Evolutionary conservation across 1,140 invertebrate genomes (phyloP).

Genomic region (Cotesia typhae): DNA sequence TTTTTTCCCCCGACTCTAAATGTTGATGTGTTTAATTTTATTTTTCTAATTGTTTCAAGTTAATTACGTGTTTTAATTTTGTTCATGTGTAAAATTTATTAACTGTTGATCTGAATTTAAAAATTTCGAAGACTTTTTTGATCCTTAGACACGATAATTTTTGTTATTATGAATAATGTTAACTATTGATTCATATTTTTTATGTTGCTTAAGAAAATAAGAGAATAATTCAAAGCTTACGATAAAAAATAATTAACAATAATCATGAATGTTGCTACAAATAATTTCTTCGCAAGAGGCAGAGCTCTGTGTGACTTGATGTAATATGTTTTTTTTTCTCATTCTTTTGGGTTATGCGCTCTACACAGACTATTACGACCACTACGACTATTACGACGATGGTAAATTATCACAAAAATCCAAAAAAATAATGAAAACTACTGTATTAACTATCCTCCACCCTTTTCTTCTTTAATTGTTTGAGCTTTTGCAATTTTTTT

Average conservation of each 20-base stretch:
- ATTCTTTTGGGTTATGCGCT: conserved; percentile 64
- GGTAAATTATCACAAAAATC: conserved; percentile 60
- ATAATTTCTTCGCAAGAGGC: conserved; percentile 45
- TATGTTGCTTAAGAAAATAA: background rate
- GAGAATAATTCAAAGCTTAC: conserved; percentile 1
- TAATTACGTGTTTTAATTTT: too few species aligned
- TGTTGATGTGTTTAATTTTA: too few species aligned
- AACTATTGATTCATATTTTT: background rate
- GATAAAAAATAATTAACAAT: conserved; percentile 5
- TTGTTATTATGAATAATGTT: too few species aligned
- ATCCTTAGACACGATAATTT: too few species aligned
- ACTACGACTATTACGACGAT: conserved; percentile 67
- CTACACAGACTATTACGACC: conserved; percentile 66
- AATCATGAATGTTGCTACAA: conserved; percentile 52
- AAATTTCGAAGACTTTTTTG: too few species aligned
- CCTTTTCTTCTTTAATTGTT: conserved; percentile 26
- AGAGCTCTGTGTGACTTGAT: conserved; percentile 60
- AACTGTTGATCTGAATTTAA: too few species aligned
- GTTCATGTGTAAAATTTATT: too few species aligned
- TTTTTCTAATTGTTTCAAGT: too few species aligned
- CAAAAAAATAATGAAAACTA: background rate
- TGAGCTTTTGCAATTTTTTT: conserved; percentile 26
- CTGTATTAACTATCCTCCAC: conserved; percentile 24
- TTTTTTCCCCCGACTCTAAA: too few species aligned
- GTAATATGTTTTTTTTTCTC: conserved; percentile 59